Conservation (phyloP, 2,797 vertebrate genomes). For the Amphiprion clarkii region DNA sequence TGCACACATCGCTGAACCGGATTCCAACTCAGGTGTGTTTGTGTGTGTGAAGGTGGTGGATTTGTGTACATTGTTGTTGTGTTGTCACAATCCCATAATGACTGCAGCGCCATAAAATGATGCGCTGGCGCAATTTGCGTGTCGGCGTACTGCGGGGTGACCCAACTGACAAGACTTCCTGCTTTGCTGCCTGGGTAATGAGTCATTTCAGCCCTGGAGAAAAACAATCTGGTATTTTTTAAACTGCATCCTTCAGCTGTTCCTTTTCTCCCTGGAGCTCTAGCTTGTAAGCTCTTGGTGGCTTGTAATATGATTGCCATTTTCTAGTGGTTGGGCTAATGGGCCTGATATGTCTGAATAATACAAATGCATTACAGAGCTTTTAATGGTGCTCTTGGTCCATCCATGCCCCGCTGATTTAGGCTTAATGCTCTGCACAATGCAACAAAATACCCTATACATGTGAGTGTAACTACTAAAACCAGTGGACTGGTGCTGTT, state of each 20-base stretch:
- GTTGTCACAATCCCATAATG: constrained; percentile 35
- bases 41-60: neutral
- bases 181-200: constrained; percentile 83
- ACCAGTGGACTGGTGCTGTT: constrained; percentile 16
- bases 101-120: constrained; percentile 52
- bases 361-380: constrained; percentile 58
- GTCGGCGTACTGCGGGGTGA: constrained; percentile 74
- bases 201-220: constrained; percentile 80
- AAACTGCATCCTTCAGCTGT: constrained; percentile 81
- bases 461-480: constrained; percentile 18
- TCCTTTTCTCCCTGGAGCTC: constrained; percentile 69
- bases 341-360: constrained; percentile 69
- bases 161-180: constrained; percentile 80
- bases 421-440: constrained; percentile 41
- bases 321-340: constrained; percentile 68
- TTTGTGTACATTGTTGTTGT: constrained; percentile 24
- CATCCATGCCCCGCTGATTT: constrained; percentile 50
- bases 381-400: constrained; percentile 63
- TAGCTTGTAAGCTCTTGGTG: constrained; percentile 66
- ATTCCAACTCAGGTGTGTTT: constrained; percentile 24
- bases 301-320: constrained; percentile 70
- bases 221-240: constrained; percentile 85
- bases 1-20: constrained; percentile 20
- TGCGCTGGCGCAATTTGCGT: constrained; percentile 69
- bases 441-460: constrained; percentile 26